phyloP scores from a whole-genome alignment of 2,888 invertebrate genomes.

The Achlya flavicornis region DNA sequence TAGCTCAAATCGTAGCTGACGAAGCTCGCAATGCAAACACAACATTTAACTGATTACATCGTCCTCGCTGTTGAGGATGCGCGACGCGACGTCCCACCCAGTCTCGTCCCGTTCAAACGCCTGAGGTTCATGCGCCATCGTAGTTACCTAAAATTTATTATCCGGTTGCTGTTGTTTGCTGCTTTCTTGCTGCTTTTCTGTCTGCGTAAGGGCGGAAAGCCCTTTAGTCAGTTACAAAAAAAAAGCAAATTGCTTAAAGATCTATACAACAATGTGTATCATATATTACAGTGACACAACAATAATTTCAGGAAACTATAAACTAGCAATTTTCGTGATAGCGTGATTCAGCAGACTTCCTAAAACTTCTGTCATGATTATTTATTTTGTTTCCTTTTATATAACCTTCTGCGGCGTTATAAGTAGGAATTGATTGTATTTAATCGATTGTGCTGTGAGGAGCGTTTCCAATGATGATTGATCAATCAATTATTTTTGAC shows the following conservation, averaged over 20 bases:
- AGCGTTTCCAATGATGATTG: constrained; percentile 17
- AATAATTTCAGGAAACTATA: constrained; percentile 13
- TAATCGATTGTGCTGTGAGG: constrained; percentile 18
- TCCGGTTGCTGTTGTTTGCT: too few relatives aligned
- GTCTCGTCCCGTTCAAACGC: too few relatives aligned
- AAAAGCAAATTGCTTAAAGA: neutral
- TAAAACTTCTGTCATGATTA: constrained; percentile 20
- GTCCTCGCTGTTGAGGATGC: too few relatives aligned
- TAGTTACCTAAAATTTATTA: too few relatives aligned
- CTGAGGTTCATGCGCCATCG: too few relatives aligned
- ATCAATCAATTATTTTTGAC: constrained; percentile 12
- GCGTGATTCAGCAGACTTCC: constrained; percentile 26
- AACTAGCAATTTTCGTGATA: constrained; percentile 17
- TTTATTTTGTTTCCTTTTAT: constrained; percentile 16
- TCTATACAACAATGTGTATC: neutral
- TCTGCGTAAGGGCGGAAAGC: too few relatives aligned
- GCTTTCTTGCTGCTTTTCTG: too few relatives aligned
- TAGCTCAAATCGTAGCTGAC: too few relatives aligned
- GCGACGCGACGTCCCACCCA: too few relatives aligned
- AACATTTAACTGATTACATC: too few relatives aligned
- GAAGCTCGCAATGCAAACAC: too few relatives aligned
- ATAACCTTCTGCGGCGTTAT: constrained; percentile 16
- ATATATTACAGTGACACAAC: neutral
- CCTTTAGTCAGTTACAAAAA: too few relatives aligned
- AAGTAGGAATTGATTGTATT: constrained; percentile 10